phyloP scores from a whole-genome alignment of 2,113 vertebrate genomes.

The Oreotragus oreotragus region DNA sequence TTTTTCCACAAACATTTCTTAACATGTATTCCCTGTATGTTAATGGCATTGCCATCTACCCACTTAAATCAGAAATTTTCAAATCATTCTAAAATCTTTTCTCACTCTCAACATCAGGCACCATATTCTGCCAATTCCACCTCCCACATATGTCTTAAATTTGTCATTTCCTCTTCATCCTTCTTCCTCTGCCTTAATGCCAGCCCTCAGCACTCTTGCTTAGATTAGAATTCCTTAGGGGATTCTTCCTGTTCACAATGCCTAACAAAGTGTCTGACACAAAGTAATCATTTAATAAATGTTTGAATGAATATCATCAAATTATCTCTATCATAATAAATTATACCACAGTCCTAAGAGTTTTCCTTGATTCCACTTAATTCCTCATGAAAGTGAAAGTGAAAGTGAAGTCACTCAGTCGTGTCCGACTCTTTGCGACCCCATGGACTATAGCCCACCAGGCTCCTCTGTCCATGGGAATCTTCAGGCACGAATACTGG shows the following conservation, averaged over 20 bases:
- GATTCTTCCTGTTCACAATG: not conserved
- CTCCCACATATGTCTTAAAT: constrained; percentile 48
- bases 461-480: too few species aligned
- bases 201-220: not conserved
- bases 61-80: constrained; percentile 31
- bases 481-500: too few species aligned
- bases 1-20: not conserved
- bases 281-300: constrained; percentile 21
- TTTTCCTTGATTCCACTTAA: not conserved
- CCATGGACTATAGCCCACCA: too few species aligned
- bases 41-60: not conserved
- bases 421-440: too few species aligned
- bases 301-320: constrained; percentile 3
- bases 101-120: constrained; percentile 35
- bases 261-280: not conserved
- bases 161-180: constrained; percentile 42
- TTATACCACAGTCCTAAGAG: not conserved
- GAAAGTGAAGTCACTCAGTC: too few species aligned
- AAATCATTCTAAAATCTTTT: constrained; percentile 30
- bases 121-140: constrained; percentile 24
- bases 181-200: not conserved
- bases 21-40: not conserved
- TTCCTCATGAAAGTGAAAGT: too few species aligned
- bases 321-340: not conserved
- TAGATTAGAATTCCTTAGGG: constrained; percentile 22